Evolutionary conservation across 2,113 vertebrate genomes (phyloP).

Genomic region (Clarias gariepinus): DNA sequence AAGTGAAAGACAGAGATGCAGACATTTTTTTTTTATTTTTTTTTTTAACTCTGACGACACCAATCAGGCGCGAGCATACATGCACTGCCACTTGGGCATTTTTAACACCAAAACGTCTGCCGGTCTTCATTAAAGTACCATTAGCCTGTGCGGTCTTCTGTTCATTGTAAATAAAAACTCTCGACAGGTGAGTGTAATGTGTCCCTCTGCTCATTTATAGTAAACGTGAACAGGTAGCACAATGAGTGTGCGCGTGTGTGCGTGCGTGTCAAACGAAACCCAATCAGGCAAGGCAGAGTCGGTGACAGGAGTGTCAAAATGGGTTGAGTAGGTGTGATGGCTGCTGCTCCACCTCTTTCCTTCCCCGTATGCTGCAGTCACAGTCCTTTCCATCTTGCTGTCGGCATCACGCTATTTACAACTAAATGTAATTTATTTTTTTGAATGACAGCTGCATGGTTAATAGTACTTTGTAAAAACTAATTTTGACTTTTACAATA

Average conservation of each 20-base stretch:
- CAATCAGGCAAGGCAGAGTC: conserved; percentile 8
- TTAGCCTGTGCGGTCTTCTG: background rate
- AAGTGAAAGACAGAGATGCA: background rate
- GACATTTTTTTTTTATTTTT: background rate
- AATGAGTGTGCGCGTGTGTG: background rate
- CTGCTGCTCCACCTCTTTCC: background rate
- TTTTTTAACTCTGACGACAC: background rate
- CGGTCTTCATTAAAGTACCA: too few relatives aligned
- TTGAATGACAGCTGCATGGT: background rate
- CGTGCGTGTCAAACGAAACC: background rate
- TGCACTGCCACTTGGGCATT: background rate
- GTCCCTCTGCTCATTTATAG: background rate
- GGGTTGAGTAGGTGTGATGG: conserved; percentile 3
- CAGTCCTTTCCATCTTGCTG: background rate
- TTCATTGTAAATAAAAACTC: background rate
- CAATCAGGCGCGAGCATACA: background rate
- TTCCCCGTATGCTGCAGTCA: background rate
- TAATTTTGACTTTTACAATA: background rate
- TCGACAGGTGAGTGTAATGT: background rate
- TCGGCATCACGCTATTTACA: conserved; percentile 3
- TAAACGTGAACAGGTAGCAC: background rate
- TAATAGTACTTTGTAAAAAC: background rate
- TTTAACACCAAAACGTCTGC: background rate
- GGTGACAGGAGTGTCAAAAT: background rate
- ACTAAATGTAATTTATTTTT: background rate